These are phyloP conservation scores for Burhinus bistriatus DNA, from an alignment of 2,113 vertebrate genomes.

Conservation along the genomic window DNA sequence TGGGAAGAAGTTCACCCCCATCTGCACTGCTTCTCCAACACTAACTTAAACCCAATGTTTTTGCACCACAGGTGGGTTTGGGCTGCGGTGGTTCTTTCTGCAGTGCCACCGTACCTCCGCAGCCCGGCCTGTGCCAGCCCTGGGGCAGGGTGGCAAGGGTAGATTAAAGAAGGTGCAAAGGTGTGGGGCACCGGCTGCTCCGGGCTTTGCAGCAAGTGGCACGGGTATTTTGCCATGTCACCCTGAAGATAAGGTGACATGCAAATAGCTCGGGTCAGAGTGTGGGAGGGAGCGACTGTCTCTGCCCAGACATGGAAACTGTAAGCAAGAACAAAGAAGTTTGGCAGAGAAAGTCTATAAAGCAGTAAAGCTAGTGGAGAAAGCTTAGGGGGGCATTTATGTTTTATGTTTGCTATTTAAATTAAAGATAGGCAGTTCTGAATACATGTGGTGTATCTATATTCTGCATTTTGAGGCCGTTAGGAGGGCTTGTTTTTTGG, in stretches of 20 bases:
- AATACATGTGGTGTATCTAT: not conserved
- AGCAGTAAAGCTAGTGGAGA: not conserved
- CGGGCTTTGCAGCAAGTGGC: fast-evolving
- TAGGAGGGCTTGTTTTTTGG: not conserved
- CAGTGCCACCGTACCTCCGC: fast-evolving
- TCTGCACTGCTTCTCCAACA: not conserved
- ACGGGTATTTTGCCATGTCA: fast-evolving
- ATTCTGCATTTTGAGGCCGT: not conserved
- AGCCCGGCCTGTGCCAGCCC: not conserved
- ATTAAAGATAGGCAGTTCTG: not conserved
- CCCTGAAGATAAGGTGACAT: not conserved
- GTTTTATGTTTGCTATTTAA: not conserved
- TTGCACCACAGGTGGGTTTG: not conserved
- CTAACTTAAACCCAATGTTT: not conserved
- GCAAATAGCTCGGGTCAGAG: not conserved
- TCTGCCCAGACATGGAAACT: not conserved
- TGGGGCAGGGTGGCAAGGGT: not conserved
- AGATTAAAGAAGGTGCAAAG: not conserved
- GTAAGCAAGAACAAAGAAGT: not conserved
- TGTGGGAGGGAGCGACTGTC: fast-evolving
- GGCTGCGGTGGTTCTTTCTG: not conserved
- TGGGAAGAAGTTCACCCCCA: not conserved
- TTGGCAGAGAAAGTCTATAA: not conserved
- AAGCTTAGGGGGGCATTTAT: not conserved
- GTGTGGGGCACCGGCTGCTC: fast-evolving